Conservation (phyloP, 2,113 vertebrate species). For the Pollachius pollachius region DNA sequence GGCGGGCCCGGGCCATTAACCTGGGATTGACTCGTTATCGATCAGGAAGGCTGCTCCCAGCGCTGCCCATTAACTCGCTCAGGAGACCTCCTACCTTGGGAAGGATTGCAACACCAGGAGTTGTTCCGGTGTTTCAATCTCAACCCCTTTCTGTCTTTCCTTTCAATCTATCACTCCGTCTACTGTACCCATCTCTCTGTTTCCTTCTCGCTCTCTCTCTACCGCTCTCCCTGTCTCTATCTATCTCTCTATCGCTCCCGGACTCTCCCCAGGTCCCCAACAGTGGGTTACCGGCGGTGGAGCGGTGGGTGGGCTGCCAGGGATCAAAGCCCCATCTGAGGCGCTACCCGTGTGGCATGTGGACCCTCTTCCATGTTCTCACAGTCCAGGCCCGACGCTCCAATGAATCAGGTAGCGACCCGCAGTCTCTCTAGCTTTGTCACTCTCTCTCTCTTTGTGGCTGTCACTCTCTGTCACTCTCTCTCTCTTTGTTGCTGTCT, state of each 20-base stretch:
- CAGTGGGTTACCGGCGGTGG: conserved; percentile 67
- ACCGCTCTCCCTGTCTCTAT: background rate
- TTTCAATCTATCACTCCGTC: background rate
- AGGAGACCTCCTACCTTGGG: conserved; percentile 18
- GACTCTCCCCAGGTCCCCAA: conserved; percentile 49
- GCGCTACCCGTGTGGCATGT: conserved; percentile 87
- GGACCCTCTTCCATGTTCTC: conserved; percentile 89
- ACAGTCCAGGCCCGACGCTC: conserved; percentile 77
- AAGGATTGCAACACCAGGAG: no score
- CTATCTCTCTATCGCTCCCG: background rate
- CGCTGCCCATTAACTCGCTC: conserved; percentile 49
- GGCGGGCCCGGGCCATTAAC: conserved; percentile 63
- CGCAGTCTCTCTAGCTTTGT: no score
- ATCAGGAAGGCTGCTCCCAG: conserved; percentile 54
- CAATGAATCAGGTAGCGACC: conserved; percentile 47
- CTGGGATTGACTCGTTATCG: conserved; percentile 69
- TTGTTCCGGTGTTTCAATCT: no score
- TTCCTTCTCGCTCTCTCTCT: background rate
- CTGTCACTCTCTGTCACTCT: no score
- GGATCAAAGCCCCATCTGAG: conserved; percentile 81
- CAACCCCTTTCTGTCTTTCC: background rate
- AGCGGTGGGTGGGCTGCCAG: conserved; percentile 87
- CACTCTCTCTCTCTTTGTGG: no score
- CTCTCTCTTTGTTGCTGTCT: no score
- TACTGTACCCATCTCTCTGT: background rate